These are phyloP conservation scores for Meteorus sp. DNA, from an alignment of 1,140 invertebrate species.

Conservation along the genomic window DNA sequence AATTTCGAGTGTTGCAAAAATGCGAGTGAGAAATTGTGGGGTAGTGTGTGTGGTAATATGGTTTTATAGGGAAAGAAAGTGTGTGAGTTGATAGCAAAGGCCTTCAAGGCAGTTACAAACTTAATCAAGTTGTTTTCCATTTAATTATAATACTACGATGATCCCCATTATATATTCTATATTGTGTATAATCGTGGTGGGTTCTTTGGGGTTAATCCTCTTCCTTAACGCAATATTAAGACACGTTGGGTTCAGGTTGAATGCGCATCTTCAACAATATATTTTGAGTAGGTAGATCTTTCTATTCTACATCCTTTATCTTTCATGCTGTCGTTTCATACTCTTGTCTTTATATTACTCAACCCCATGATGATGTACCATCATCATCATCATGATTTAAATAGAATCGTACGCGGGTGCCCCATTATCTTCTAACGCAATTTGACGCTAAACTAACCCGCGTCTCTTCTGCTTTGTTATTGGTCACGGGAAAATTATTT, in stretches of 20 bases:
- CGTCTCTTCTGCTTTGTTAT: no score
- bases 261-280: no score
- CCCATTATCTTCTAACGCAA: neutral
- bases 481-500: constrained; percentile 24
- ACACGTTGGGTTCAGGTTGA: constrained; percentile 29
- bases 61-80: neutral
- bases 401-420: no score
- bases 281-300: no score
- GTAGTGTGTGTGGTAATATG: neutral
- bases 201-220: constrained; percentile 40
- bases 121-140: constrained; percentile 52
- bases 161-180: constrained; percentile 43
- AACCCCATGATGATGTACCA: no score
- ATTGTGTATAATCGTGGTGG: no score
- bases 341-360: no score
- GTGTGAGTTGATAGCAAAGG: neutral
- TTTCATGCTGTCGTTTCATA: neutral
- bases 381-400: no score
- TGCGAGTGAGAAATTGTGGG: no score
- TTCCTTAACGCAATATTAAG: constrained; percentile 42
- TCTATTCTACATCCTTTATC: constrained; percentile 20
- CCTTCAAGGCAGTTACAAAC: constrained; percentile 43
- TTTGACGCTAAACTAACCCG: no score
- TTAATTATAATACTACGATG: constrained; percentile 50
- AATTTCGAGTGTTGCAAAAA: no score